phyloP scores from a whole-genome alignment of 2,113 vertebrate genomes.

The Myrmecophaga tridactyla region DNA sequence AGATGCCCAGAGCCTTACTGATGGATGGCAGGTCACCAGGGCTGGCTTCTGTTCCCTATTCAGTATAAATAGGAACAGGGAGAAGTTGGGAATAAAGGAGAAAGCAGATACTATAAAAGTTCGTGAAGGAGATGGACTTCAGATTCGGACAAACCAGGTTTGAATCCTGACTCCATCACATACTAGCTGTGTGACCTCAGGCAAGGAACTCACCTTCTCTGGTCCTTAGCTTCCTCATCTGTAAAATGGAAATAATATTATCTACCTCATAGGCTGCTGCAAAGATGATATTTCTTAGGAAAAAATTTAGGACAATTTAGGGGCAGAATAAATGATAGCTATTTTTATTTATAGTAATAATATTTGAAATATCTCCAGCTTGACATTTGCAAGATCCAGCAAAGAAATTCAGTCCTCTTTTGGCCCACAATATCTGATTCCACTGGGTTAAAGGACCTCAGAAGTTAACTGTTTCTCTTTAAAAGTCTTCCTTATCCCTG shows the following conservation, averaged over 20 bases:
- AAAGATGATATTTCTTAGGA: constrained; percentile 20
- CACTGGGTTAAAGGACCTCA: background rate
- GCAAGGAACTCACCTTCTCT: background rate
- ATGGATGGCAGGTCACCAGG: background rate
- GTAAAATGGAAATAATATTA: background rate
- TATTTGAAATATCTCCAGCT: background rate
- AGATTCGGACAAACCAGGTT: background rate
- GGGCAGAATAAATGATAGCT: background rate
- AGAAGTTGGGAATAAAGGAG: background rate
- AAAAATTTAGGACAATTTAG: background rate
- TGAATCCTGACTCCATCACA: background rate
- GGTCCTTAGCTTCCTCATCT: background rate
- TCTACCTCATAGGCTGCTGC: background rate
- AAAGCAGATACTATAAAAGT: background rate
- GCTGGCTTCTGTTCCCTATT: background rate
- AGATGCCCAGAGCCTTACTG: background rate
- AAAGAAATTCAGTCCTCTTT: background rate
- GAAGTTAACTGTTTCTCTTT: background rate
- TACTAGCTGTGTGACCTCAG: background rate
- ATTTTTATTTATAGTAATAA: background rate
- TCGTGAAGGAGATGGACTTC: background rate
- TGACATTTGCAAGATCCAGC: background rate
- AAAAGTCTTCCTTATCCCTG: constrained; percentile 7
- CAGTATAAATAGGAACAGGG: background rate
- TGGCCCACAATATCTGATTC: background rate